Conservation (phyloP, 2,888 invertebrate species). For the Odontocolon sp. region DNA sequence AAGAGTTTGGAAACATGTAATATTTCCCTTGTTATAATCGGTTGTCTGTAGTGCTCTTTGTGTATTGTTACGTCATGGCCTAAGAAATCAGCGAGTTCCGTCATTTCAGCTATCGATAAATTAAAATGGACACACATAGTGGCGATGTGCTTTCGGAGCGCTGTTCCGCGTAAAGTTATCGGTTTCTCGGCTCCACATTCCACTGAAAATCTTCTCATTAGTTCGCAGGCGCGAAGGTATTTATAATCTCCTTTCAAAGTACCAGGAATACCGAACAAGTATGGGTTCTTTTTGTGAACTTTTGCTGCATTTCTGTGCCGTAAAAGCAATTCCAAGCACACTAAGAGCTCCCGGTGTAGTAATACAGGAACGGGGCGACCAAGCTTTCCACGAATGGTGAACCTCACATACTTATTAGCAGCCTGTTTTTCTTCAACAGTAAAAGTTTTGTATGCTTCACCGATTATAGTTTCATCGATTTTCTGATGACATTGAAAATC, state of each 20-base stretch:
- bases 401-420: slow-evolving; percentile 26
- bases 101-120: slow-evolving; percentile 35
- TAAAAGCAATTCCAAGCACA: slow-evolving; percentile 45
- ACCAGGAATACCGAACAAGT: slow-evolving; percentile 58
- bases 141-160: slow-evolving; percentile 62
- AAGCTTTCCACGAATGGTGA: slow-evolving; percentile 53
- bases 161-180: slow-evolving; percentile 54
- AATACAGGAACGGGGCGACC: slow-evolving; percentile 50
- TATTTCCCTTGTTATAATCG: slow-evolving; percentile 58
- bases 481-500: slow-evolving; percentile 47
- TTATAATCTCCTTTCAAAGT: slow-evolving; percentile 34
- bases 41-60: slow-evolving; percentile 48
- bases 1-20: slow-evolving; percentile 59
- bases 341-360: slow-evolving; percentile 25
- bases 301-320: slow-evolving; percentile 15
- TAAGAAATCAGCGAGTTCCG: slow-evolving; percentile 52
- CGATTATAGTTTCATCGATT: slow-evolving; percentile 31
- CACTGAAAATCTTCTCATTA: slow-evolving; percentile 45
- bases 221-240: slow-evolving; percentile 52
- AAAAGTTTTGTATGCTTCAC: slow-evolving; percentile 30
- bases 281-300: slow-evolving; percentile 45
- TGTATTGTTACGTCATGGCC: slow-evolving; percentile 51
- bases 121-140: slow-evolving; percentile 55
- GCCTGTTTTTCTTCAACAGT: slow-evolving; percentile 16
- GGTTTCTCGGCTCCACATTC: slow-evolving; percentile 57